Evolutionary conservation across 2,113 vertebrate species (phyloP), one percentile per base, ranked within the genome.

Genomic region (Gambusia holbrooki): DNA sequence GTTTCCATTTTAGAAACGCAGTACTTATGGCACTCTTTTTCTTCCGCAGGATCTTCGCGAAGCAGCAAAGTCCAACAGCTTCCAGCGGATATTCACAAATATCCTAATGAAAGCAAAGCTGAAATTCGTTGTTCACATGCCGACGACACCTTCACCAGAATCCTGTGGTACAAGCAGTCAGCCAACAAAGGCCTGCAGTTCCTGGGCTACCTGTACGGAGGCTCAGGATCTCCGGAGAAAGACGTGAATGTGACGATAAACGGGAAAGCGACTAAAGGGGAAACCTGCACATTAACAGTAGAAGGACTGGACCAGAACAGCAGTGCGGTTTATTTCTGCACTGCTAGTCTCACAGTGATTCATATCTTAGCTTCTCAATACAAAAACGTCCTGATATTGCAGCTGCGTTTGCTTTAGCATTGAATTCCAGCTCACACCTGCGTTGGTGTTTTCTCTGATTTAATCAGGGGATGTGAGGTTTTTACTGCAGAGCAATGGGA

Each of bases 141-240:
- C 0, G 76, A 83, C 60, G 0, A 70, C 0, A 48, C 0, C 76
- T 86, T 86, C 5, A 0, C 89, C 3, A 19, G 0, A 28, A 84
- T 91, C 4, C 58, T 74, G n/a, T 91, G 90, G 91, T 92, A 89
- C 84, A 85, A 86, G 13, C 84, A 88, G 28, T 12, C 2, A 5
- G 10, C 67, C 15, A 15, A 14, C 13, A 45, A 5, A 45, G 9
- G 64, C 1, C 25, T 90, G 0, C 63, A 81, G 51, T 15, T 89
- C 3, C 80, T 93, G 15, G 92, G 88, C 29, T 62, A 68, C 77
- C 37, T 80, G 27, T 30, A 29, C 1, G 71, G 0, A 37, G 51
- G 9, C 64, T 4, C 1, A 0, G 25, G 2, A 40, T 6, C 32
- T 19, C 17, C 32, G 25, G 84, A 80, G 32, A 9, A 30, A 14